A percentile compares a stretch with the other conserved stretches of the same genome.
Conservation (phyloP, 2,113 vertebrate species). For the Micronycteris hirsuta region DNA sequence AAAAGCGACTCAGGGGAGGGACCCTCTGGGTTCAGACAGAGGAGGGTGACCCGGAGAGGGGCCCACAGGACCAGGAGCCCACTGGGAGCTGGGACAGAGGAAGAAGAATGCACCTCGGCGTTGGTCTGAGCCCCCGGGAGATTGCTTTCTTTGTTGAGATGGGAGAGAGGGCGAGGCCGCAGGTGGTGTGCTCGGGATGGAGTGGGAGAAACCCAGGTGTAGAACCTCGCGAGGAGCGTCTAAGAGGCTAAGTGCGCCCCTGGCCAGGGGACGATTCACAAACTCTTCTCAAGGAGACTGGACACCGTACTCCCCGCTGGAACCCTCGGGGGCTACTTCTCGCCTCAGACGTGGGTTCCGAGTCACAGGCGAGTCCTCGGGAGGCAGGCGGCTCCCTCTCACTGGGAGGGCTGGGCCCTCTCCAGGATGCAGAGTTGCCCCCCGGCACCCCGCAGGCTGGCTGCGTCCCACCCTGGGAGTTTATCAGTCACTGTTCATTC, state of each 20-base stretch:
- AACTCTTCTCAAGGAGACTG: neutral
- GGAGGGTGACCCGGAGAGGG: neutral
- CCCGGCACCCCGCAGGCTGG: neutral
- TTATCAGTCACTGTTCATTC: neutral
- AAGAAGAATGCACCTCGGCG: accelerated
- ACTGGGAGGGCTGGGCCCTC: neutral
- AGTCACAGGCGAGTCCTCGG: neutral
- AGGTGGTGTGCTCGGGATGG: neutral
- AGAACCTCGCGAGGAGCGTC: neutral
- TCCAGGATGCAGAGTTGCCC: neutral
- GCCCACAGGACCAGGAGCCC: neutral
- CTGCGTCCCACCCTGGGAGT: neutral
- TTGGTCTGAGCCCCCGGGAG: neutral
- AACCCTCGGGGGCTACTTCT: neutral
- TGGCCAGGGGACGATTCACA: neutral
- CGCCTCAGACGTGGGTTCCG: neutral
- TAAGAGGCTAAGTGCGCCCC: neutral
- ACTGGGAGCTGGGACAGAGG: neutral
- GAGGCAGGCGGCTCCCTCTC: neutral
- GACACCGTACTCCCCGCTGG: too few species aligned
- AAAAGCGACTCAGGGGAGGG: neutral
- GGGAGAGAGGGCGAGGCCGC: neutral
- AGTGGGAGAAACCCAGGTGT: neutral
- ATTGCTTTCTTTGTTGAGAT: neutral
- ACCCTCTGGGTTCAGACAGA: neutral